phyloP scores from a whole-genome alignment of 37 sponge, comb jelly and placozoan genomes.

The Corticium candelabrum region DNA sequence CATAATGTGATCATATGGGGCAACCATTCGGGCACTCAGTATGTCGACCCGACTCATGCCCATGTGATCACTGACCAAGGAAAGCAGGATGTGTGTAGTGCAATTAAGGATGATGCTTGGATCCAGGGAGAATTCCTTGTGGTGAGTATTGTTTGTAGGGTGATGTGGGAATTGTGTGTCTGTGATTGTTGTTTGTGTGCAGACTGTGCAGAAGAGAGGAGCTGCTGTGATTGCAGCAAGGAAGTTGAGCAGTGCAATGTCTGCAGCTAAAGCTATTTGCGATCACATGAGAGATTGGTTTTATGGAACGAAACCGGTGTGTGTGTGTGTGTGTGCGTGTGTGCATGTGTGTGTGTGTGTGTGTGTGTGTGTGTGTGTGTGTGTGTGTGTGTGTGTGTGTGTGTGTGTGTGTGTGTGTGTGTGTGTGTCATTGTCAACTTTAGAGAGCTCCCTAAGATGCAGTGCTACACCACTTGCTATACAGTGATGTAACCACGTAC shows the following conservation, averaged over 20 bases:
- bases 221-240: slow-evolving; percentile 88
- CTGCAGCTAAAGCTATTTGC: slow-evolving; percentile 95
- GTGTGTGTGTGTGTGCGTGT: neutral
- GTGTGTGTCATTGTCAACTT: neutral
- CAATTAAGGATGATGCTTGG: slow-evolving; percentile 91
- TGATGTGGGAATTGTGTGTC: neutral
- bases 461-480: neutral
- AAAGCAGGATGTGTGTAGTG: slow-evolving; percentile 29
- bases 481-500: neutral
- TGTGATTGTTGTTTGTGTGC: slow-evolving; percentile 1
- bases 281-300: slow-evolving; percentile 96
- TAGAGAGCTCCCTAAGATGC: too few species aligned
- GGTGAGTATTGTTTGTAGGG: slow-evolving; percentile 29
- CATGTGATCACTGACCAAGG: slow-evolving; percentile 30
- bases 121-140: slow-evolving; percentile 89
- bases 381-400: neutral
- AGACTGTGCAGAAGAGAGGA: slow-evolving; percentile 93
- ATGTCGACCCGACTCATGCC: slow-evolving; percentile 82
- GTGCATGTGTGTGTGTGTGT: neutral
- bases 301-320: slow-evolving; percentile 71
- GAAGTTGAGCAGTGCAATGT: slow-evolving; percentile 91
- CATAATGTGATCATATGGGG: slow-evolving; percentile 97
- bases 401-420: too few species aligned
- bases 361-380: neutral
- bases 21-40: slow-evolving; percentile 99